phyloP scores from a whole-genome alignment of 2,888 invertebrate species.

The Apantesis nais region DNA sequence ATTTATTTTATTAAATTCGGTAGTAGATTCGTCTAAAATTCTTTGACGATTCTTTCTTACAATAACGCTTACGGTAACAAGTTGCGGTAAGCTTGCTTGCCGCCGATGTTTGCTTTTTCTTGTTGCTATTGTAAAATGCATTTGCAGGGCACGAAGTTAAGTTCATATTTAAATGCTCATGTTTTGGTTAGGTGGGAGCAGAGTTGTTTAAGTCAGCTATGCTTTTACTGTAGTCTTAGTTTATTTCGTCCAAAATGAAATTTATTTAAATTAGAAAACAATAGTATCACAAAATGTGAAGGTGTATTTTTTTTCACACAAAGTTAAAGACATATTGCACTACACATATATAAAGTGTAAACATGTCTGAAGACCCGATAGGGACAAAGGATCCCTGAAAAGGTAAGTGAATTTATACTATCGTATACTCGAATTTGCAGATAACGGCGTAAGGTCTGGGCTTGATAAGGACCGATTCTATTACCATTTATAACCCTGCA shows the following conservation, averaged over 20 bases:
- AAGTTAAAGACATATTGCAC: not conserved
- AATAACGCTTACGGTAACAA: no score
- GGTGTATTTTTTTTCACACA: not conserved
- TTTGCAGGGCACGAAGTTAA: no score
- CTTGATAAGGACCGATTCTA: slow-evolving; percentile 17
- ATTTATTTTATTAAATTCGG: not conserved
- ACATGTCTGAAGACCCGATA: slow-evolving; percentile 8
- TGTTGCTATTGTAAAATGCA: no score
- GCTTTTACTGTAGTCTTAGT: no score
- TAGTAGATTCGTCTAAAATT: not conserved
- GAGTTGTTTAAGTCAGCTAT: no score
- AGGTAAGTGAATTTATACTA: slow-evolving; percentile 19
- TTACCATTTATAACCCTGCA: slow-evolving; percentile 18
- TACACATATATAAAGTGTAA: slow-evolving; percentile 6
- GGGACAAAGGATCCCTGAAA: slow-evolving; percentile 10
- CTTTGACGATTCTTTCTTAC: no score
- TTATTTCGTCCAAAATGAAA: not conserved
- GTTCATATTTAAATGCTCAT: no score
- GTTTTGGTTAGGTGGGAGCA: no score
- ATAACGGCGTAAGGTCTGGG: slow-evolving; percentile 12
- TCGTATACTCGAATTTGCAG: slow-evolving; percentile 14
- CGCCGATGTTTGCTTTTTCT: no score
- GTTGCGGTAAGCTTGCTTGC: no score
- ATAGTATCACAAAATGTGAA: not conserved
- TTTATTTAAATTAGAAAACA: no score